phyloP scores from a whole-genome alignment of 92 coral and sea anemone genomes.

The Porites cylindrica region DNA sequence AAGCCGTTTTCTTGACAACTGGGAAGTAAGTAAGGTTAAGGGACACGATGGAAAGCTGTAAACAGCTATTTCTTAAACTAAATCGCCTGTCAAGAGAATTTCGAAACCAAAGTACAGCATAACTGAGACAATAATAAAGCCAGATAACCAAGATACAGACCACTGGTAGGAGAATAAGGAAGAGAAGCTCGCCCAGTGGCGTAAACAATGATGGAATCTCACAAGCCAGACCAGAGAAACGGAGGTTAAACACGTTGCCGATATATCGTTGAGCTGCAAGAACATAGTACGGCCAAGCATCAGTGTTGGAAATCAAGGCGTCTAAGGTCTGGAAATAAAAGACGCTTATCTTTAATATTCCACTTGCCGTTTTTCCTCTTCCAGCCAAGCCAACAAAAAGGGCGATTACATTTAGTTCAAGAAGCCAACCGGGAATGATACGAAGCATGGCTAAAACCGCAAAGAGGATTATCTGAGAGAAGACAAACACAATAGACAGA shows the following conservation, averaged over 20 bases:
- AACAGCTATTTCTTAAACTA: slow-evolving; percentile 38
- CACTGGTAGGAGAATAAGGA: slow-evolving; percentile 66
- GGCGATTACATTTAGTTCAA: slow-evolving; percentile 65
- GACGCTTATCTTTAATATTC: slow-evolving; percentile 70
- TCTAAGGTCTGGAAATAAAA: slow-evolving; percentile 84
- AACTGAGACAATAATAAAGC: slow-evolving; percentile 49
- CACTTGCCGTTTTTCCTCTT: slow-evolving; percentile 63
- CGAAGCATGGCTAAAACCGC: slow-evolving; percentile 60
- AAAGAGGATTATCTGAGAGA: slow-evolving; percentile 55
- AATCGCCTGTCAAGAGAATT: not conserved
- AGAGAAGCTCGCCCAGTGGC: slow-evolving; percentile 70
- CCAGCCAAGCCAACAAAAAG: slow-evolving; percentile 74
- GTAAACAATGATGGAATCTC: slow-evolving; percentile 66
- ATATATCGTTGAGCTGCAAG: slow-evolving; percentile 66
- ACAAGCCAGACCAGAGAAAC: slow-evolving; percentile 80
- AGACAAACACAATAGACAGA: slow-evolving; percentile 47
- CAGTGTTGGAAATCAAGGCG: slow-evolving; percentile 72
- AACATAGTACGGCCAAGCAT: slow-evolving; percentile 73
- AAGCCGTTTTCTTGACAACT: slow-evolving; percentile 70
- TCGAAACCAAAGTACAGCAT: not conserved
- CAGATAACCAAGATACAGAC: slow-evolving; percentile 46
- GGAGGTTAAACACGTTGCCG: slow-evolving; percentile 77
- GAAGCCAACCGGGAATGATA: slow-evolving; percentile 75
- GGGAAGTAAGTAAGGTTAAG: slow-evolving; percentile 85
- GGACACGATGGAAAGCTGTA: slow-evolving; percentile 63